Percentiles rank a stretch among this genome's conserved stretches.
Conservation (phyloP, 2,888 invertebrate species). For the Argyresthia goedartella region DNA sequence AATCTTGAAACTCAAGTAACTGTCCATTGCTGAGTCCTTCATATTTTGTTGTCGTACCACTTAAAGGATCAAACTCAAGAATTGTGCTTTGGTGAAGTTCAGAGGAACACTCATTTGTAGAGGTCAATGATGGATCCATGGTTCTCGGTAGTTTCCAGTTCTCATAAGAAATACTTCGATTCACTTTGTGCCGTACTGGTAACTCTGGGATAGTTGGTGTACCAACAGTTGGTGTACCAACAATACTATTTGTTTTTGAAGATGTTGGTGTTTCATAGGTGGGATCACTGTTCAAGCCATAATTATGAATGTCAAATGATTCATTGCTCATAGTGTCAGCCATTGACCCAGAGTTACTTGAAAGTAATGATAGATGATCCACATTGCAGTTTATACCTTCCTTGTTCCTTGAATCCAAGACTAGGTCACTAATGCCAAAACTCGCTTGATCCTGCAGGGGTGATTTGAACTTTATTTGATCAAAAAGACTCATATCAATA, state of each 20-base stretch:
- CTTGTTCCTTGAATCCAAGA: constrained; percentile 32
- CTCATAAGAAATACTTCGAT: constrained; percentile 36
- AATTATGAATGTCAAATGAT: constrained; percentile 42
- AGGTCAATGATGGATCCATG: constrained; percentile 15
- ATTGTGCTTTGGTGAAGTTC: constrained; percentile 73
- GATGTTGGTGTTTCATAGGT: constrained; percentile 52
- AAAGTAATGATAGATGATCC: constrained; percentile 49
- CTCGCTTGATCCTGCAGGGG: constrained; percentile 44
- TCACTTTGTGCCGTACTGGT: constrained; percentile 40
- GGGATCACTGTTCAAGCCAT: constrained; percentile 25
- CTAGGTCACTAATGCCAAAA: constrained; percentile 16
- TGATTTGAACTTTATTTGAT: constrained; percentile 75
- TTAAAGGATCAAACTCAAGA: constrained; percentile 79
- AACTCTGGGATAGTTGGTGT: constrained; percentile 36
- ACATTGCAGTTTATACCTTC: constrained; percentile 28
- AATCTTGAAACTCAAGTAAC: constrained; percentile 73
- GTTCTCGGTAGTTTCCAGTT: constrained; percentile 42
- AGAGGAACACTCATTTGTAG: constrained; percentile 15
- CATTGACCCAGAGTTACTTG: constrained; percentile 47
- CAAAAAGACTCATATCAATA: constrained; percentile 72
- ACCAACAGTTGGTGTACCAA: constrained; percentile 32
- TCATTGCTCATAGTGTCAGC: constrained; percentile 45
- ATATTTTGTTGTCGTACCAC: constrained; percentile 29
- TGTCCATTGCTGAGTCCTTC: constrained; percentile 72
- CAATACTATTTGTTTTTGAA: constrained; percentile 42